Conservation (phyloP, 2,113 vertebrate genomes). For the Calidris pygmaea region DNA sequence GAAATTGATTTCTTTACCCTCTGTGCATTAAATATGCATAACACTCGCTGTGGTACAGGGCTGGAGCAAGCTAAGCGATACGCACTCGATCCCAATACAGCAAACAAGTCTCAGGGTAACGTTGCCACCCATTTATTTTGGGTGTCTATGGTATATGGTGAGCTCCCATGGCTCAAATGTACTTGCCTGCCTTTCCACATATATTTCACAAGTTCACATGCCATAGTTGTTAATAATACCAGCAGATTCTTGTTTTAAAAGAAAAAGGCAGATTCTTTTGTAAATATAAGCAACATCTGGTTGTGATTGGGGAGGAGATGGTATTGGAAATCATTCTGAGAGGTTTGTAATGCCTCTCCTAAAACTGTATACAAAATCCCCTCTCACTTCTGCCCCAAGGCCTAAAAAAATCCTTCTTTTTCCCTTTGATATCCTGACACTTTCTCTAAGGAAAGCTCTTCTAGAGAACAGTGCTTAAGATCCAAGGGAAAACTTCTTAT, state of each 20-base stretch:
- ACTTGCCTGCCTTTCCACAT: background rate
- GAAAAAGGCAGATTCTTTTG: background rate
- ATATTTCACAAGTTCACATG: background rate
- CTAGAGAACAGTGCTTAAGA: background rate
- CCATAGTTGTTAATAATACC: background rate
- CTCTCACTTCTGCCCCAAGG: background rate
- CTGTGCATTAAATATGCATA: background rate
- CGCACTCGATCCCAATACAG: background rate
- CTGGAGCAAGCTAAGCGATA: background rate
- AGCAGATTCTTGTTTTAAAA: background rate
- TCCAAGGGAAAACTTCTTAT: constrained; percentile 38
- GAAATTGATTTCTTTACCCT: constrained; percentile 2
- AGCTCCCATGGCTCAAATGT: background rate
- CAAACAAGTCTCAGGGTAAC: background rate
- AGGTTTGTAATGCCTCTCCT: background rate
- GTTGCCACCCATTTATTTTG: background rate
- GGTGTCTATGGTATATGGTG: background rate
- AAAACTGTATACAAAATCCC: background rate
- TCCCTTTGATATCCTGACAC: constrained; percentile 21
- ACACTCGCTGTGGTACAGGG: background rate
- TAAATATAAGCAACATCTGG: background rate
- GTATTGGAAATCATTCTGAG: background rate
- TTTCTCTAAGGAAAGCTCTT: background rate
- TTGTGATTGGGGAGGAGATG: background rate
- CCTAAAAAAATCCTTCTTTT: background rate